These are phyloP conservation scores for Haliclona indistincta DNA, from an alignment of 37 sponge, comb jelly and placozoan genomes.

Conservation along the genomic window DNA sequence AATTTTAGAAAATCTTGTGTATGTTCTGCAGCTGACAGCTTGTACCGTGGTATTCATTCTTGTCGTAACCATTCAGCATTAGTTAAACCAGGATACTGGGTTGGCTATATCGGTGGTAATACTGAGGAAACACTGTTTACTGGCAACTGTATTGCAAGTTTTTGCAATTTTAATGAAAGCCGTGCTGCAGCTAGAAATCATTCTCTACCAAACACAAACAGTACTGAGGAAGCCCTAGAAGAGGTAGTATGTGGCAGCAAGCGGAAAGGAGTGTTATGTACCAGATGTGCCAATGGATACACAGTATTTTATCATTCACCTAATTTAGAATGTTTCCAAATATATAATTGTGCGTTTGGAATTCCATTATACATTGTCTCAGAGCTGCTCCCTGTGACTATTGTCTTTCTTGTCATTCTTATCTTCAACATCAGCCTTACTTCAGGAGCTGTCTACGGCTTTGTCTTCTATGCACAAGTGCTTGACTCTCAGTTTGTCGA, in stretches of 20 bases:
- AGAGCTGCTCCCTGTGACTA: slow-evolving; percentile 42
- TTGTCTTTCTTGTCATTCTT: slow-evolving; percentile 34
- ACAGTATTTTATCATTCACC: slow-evolving; percentile 28
- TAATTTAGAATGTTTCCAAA: slow-evolving; percentile 2
- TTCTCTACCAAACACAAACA: neutral
- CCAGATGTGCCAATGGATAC: slow-evolving; percentile 11
- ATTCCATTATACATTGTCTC: slow-evolving; percentile 37
- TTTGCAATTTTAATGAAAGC: neutral
- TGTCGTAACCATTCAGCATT: slow-evolving; percentile 10
- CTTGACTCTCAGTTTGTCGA: neutral
- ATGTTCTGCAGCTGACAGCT: neutral
- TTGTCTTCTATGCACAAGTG: slow-evolving; percentile 45
- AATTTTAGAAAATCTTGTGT: slow-evolving; percentile 6
- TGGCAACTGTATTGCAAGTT: neutral
- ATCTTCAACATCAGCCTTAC: slow-evolving; percentile 54
- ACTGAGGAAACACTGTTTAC: slow-evolving; percentile 13
- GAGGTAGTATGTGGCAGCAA: slow-evolving; percentile 4
- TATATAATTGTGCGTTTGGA: slow-evolving; percentile 18
- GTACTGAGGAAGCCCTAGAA: neutral
- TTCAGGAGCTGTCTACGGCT: slow-evolving; percentile 24
- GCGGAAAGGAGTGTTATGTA: slow-evolving; percentile 25
- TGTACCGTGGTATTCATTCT: neutral
- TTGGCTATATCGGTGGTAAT: slow-evolving; percentile 9
- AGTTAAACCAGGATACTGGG: slow-evolving; percentile 19
- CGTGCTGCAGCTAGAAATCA: neutral